phyloP scores from a whole-genome alignment of 2,888 invertebrate genomes.

The Andrena trimmerana region DNA sequence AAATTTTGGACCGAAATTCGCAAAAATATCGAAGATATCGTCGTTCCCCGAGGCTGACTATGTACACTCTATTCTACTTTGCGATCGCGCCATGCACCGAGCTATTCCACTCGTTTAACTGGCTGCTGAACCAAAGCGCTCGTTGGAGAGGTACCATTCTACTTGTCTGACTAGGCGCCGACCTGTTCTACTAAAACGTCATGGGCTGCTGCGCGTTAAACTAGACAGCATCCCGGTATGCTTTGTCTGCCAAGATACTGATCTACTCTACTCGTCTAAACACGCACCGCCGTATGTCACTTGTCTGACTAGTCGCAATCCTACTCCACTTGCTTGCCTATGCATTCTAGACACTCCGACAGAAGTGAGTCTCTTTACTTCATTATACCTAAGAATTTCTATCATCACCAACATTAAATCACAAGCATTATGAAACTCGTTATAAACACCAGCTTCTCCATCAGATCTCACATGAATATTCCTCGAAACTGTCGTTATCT shows the following conservation, averaged over 20 bases:
- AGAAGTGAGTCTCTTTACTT: background rate
- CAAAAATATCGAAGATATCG: too few relatives aligned
- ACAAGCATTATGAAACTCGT: background rate
- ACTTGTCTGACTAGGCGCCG: background rate
- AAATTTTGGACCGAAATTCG: too few relatives aligned
- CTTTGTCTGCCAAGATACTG: background rate
- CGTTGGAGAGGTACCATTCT: background rate
- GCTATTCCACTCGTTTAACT: background rate
- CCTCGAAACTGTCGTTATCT: background rate
- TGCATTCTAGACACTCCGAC: background rate
- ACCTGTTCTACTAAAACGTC: constrained; percentile 25
- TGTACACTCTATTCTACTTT: background rate
- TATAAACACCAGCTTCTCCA: background rate
- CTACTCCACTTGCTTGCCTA: background rate
- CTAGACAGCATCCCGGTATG: background rate
- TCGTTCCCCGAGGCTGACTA: background rate
- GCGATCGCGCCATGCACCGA: background rate
- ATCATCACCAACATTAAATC: too few relatives aligned
- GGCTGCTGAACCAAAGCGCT: background rate
- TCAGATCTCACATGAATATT: background rate
- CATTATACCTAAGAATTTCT: too few relatives aligned
- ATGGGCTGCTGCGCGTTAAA: background rate
- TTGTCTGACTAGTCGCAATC: background rate
- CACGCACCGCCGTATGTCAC: constrained; percentile 7
- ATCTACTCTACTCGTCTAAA: background rate